Base-by-base conservation (phyloP, 1,140 invertebrate genomes). In the Arion vulgaris region DNA sequence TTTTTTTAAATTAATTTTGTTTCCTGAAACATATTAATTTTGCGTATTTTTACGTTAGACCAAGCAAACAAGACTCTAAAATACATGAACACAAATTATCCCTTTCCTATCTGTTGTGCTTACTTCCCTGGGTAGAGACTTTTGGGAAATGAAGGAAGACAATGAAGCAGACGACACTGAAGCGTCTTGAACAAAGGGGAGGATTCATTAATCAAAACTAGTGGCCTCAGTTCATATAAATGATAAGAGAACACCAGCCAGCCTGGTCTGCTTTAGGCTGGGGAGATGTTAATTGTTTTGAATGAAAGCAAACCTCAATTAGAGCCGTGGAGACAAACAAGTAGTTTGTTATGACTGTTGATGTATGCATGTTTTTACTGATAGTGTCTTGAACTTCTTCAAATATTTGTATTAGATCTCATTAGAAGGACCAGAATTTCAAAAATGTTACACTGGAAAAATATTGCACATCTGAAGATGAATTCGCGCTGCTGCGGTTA, bases 211-310 rank as follows among this genome's bases (percentile, higher is more conserved):
- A 75, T 75, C 73, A 75, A 75, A 75, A 75, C 41, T 32, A 28
- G 73, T 53, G 41, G 73, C 41, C 73, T 75, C 39, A 32, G 38
- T 49, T 75, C 73, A 53, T 75, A 75, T 39, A 75, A 75, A 75
- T 75, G 73, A 75, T 75, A 75, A 75, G 73, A 75, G 28, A 75
- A 75, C 73, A 75, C 73, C 73, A 75, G 39, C 73, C 32, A 34
- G 73, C 34, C 45, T 75, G 73, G 39, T 49, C 28, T 49, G 73
- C 73, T 49, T 34, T 34, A 7, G 7, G 23, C 9, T 72, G 17
- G 36, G n/a, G 38, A 32, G 13, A 26, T 9, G 73, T 51, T 53
- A 75, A 75, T 75, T 75, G 73, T 75, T 75, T 75, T 75, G 73
- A 75, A 75, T 75, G 73, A 75, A 75, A 75, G 73, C 45, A 49